phyloP scores from a whole-genome alignment of 2,113 vertebrate genomes.

The Dicrurus megarhynchus region DNA sequence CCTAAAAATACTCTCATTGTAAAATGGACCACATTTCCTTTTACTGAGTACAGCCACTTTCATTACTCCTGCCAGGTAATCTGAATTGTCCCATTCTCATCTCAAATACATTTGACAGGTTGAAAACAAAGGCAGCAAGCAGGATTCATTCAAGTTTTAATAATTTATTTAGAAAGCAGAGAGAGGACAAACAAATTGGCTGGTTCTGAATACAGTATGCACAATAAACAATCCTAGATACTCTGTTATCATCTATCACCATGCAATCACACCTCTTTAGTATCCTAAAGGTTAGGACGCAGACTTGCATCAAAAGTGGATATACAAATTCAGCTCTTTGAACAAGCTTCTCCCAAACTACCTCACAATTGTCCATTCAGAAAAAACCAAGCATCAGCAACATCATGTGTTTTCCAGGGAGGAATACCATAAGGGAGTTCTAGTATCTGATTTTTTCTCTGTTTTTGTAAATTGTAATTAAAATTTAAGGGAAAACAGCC shows the following conservation, averaged over 20 bases:
- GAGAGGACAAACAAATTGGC: background rate
- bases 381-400: background rate
- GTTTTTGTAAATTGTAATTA: fast-evolving
- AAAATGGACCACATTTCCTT: background rate
- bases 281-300: background rate
- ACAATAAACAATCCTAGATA: background rate
- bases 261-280: background rate
- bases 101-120: background rate
- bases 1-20: background rate
- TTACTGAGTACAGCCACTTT: background rate
- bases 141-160: background rate
- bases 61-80: background rate
- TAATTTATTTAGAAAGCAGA: background rate
- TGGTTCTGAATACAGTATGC: background rate
- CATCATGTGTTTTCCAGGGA: background rate
- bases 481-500: background rate
- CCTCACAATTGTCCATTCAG: background rate
- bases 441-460: background rate
- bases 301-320: background rate
- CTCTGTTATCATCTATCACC: background rate
- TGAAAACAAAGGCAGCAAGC: background rate
- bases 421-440: background rate
- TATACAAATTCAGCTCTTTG: background rate
- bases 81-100: background rate
- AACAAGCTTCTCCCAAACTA: background rate